These are phyloP conservation scores for Diarsia rubi DNA, from an alignment of 2,888 invertebrate species.

Conservation along the genomic window DNA sequence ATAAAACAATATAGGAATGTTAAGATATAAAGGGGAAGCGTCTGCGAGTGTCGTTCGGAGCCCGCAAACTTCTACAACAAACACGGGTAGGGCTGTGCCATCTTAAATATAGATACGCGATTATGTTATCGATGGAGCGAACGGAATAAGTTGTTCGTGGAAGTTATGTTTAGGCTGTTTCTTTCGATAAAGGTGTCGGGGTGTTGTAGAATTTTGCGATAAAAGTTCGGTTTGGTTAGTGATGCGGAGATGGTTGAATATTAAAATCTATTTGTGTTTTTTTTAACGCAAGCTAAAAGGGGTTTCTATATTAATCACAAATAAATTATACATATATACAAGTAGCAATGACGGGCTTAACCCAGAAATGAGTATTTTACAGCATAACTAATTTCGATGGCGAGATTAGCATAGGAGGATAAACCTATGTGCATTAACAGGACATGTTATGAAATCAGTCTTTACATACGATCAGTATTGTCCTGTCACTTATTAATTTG, in stretches of 20 bases:
- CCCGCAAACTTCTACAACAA: slow-evolving; percentile 67
- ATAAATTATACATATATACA: too few relatives aligned
- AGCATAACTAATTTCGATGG: too few relatives aligned
- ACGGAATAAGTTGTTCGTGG: slow-evolving; percentile 38
- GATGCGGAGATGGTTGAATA: slow-evolving; percentile 8
- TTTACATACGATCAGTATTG: neutral
- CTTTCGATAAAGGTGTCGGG: slow-evolving; percentile 22
- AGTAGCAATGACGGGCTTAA: too few relatives aligned
- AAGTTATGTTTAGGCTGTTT: slow-evolving; percentile 37
- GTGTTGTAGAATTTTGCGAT: slow-evolving; percentile 26
- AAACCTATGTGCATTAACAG: too few relatives aligned
- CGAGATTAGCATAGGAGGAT: too few relatives aligned
- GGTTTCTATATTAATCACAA: too few relatives aligned
- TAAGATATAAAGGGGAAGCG: slow-evolving; percentile 64
- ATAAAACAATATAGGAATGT: slow-evolving; percentile 61
- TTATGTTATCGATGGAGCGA: slow-evolving; percentile 44
- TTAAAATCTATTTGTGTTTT: slow-evolving; percentile 2
- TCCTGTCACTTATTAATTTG: neutral
- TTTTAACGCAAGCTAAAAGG: too few relatives aligned
- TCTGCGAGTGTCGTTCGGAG: slow-evolving; percentile 67
- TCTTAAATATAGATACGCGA: slow-evolving; percentile 37
- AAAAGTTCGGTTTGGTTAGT: slow-evolving; percentile 18
- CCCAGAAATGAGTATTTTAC: too few relatives aligned
- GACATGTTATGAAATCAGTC: neutral
- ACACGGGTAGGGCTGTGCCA: slow-evolving; percentile 65